These are phyloP conservation scores for Austrofundulus limnaeus DNA, from an alignment of 2,113 vertebrate genomes.

Conservation along the genomic window DNA sequence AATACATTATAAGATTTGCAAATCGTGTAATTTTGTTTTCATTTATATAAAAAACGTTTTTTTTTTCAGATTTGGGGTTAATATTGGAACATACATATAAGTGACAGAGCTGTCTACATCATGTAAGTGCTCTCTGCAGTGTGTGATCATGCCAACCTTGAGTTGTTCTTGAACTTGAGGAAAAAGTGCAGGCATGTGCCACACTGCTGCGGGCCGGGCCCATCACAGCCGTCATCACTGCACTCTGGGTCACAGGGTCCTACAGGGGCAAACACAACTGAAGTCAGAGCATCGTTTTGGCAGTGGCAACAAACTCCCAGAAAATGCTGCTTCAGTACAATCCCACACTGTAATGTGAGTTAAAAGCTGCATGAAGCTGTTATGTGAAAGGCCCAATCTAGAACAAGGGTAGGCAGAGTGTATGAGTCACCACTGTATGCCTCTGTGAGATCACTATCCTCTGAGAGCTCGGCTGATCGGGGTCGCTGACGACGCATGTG, in stretches of 20 bases:
- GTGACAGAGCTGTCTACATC: too few species aligned
- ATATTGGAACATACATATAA: too few species aligned
- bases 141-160: slow-evolving; percentile 79
- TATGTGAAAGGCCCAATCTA: neutral
- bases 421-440: slow-evolving; percentile 86
- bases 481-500: slow-evolving; percentile 78
- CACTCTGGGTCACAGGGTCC: slow-evolving; percentile 93
- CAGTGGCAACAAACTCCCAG: too few species aligned
- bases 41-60: too few species aligned
- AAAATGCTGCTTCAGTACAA: neutral
- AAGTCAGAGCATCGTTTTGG: slow-evolving; percentile 19
- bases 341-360: neutral
- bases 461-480: slow-evolving; percentile 77
- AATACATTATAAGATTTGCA: too few species aligned
- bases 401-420: slow-evolving; percentile 1
- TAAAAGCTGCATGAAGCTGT: slow-evolving; percentile 8
- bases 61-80: neutral
- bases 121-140: slow-evolving; percentile 8
- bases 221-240: slow-evolving; percentile 90
- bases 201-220: slow-evolving; percentile 91
- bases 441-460: slow-evolving; percentile 81
- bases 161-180: slow-evolving; percentile 94
- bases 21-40: too few species aligned
- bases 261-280: slow-evolving; percentile 56
- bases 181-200: slow-evolving; percentile 90